Evolutionary conservation across 2,888 invertebrate genomes (phyloP), one percentile per base, ranked within the genome.

Genomic region (Cheiracanthium punctorium): DNA sequence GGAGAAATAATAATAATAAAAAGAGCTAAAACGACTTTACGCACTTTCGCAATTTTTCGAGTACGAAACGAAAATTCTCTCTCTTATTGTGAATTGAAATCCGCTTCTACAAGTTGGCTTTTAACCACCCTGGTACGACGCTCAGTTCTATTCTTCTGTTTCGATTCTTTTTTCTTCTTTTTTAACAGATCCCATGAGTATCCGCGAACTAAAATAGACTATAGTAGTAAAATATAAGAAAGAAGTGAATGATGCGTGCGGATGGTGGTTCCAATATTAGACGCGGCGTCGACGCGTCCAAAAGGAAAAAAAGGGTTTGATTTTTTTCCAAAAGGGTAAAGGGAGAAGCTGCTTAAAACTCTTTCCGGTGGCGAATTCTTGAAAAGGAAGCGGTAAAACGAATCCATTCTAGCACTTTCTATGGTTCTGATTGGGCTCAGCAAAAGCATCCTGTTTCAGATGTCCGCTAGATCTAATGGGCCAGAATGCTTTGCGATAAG

Each of bases 291-390:
- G 2, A 24, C 5, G 1, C 20, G 58, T 58, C 58, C 58, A 24
- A 24, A 58, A 58, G 58, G 58, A 58, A 58, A 24, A 58, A 24
- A 1, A 17, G 17, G 4, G 5, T 58, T 58, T 58, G 58, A 58
- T 7, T 58, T 58, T 58, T 58, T 58, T 58, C 58, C 58, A 58
- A 58, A 58, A 58, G 58, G 58, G 58, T 58, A 58, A 58, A 58
- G 24, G 58, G 58, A 58, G 58, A 58, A 58, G 24, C 17, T 4
- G n/a, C 2, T 2, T 48, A n/a, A n/a, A n/a, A n/a, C n/a, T n/a
- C n/a, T 48, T 2, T 17, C 48, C n/a, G 5, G n/a, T 4, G 48
- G n/a, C 37, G 58, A 24, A 48, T 2, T 2, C 48, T 48, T 17
- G 20, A 58, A 58, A 58, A 58, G 58, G 20, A 24, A 58, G 17